Evolutionary conservation across 2,888 invertebrate species (phyloP), one percentile per base, ranked within the genome.

Genomic region (Aphodius granarius): DNA sequence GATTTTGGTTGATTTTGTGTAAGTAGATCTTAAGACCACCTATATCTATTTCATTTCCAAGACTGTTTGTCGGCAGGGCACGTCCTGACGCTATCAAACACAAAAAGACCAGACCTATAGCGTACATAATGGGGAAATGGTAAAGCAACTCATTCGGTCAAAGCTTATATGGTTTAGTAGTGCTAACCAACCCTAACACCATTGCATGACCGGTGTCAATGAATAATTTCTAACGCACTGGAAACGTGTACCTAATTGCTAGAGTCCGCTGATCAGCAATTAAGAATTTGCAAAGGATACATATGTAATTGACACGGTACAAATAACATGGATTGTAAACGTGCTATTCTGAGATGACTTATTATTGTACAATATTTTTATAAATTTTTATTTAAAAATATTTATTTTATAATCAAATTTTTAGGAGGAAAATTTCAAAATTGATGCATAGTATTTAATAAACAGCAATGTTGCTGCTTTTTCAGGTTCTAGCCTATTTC

Each of bases 161-260:
- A 73, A 78, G 80, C 80, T 86, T 86, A 83, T 86, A 86, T 85
- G 81, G 79, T 84, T 83, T 43, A 82, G 81, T 82, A 75, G 79
- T 80, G 83, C 82, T 81, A 85, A 82, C 84, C 85, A 85, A 86
- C 85, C 86, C 85, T 86, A 84, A 86, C 86, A 79, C 6, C n/a
- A 62, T 80, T 80, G 81, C 81, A 78, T 79, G 81, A 75, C 64
- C 23, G 17, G 70, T 63, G 70, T 75, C 74, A 73, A 75, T 74
- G 74, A 72, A 21, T 66, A 73, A 62, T n/a, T 71, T 19, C 18
- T 21, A 23, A 17, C 63, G n/a, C 43, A 43, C 43, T 43, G 43
- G 43, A 43, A 43, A 43, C 43, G 43, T 13, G 43, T 43, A n/a
- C n/a, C n/a, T n/a, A 43, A 43, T 43, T 43, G 43, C 13, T 43